Conservation (phyloP, 2,888 invertebrate species). For the Aphodius sticticus region DNA sequence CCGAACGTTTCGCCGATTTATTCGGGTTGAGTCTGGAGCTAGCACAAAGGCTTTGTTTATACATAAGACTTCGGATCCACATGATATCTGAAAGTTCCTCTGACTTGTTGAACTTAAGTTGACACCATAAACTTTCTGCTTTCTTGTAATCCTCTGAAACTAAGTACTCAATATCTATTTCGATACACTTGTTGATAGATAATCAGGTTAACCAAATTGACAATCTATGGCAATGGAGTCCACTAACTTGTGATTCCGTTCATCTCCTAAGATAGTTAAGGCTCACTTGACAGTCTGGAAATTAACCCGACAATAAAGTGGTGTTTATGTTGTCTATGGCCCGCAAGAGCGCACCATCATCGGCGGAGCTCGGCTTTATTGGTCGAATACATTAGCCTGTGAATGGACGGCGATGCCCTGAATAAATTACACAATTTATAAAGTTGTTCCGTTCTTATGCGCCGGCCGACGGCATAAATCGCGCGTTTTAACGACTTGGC, state of each 20-base stretch:
- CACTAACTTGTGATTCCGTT: background rate
- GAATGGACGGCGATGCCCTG: slow-evolving; percentile 36
- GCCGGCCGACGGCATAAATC: slow-evolving; percentile 25
- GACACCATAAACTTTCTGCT: too few relatives aligned
- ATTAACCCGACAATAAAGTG: background rate
- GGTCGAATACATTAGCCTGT: slow-evolving; percentile 25
- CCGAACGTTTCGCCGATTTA: too few relatives aligned
- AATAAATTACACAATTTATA: slow-evolving; percentile 43
- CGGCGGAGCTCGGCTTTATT: slow-evolving; percentile 20
- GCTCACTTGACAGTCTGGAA: background rate
- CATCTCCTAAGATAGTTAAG: background rate
- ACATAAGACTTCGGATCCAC: too few relatives aligned
- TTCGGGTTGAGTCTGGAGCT: too few relatives aligned
- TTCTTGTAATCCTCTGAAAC: too few relatives aligned
- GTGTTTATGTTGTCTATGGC: background rate
- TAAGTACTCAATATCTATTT: too few relatives aligned
- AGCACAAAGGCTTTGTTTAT: too few relatives aligned
- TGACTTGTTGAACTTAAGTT: too few relatives aligned
- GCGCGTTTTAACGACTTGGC: slow-evolving; percentile 26
- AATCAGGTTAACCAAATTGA: background rate
- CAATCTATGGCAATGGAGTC: background rate
- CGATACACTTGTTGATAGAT: background rate
- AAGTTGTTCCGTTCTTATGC: slow-evolving; percentile 40
- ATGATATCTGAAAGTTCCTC: too few relatives aligned
- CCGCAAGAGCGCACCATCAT: background rate